Conservation (phyloP, 2,797 vertebrate genomes). For the Manis javanica region DNA sequence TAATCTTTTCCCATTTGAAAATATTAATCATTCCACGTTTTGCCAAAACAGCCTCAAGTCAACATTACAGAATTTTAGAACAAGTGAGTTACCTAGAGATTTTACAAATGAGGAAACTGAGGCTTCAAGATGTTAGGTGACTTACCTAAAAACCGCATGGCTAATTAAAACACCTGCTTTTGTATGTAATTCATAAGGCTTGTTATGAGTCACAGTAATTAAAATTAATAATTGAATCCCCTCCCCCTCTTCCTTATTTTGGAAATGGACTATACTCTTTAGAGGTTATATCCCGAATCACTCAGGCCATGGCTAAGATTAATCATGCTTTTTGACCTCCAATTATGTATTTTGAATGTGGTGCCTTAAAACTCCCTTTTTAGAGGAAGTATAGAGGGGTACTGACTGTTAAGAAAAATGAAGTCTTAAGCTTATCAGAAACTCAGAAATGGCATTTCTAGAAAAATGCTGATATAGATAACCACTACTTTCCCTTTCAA, state of each 20-base stretch:
- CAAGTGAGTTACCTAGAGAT: background rate
- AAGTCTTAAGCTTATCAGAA: constrained; percentile 7
- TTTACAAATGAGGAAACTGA: constrained; percentile 50
- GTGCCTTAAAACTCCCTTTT: background rate
- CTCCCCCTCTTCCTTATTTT: background rate
- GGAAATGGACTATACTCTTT: background rate
- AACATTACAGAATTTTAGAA: constrained; percentile 36
- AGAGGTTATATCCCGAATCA: background rate
- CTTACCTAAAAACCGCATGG: background rate
- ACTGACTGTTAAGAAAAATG: constrained; percentile 54
- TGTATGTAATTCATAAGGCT: background rate
- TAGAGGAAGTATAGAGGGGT: background rate
- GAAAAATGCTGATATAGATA: constrained; percentile 29
- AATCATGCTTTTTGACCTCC: constrained; percentile 15
- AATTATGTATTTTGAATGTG: constrained; percentile 36
- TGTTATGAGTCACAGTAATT: constrained; percentile 33
- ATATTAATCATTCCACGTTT: constrained; percentile 14
- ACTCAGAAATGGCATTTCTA: constrained; percentile 42
- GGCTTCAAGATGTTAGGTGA: background rate
- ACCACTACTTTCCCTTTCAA: constrained; percentile 36
- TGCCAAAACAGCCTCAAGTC: background rate
- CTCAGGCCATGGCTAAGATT: background rate
- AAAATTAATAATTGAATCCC: constrained; percentile 43
- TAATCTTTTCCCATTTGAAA: constrained; percentile 1
- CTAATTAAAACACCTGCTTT: constrained; percentile 38